A percentile compares a stretch with the other conserved stretches of the same genome.
phyloP scores from a whole-genome alignment of 2,113 vertebrate species.

The Petrocephalus zakoni region DNA sequence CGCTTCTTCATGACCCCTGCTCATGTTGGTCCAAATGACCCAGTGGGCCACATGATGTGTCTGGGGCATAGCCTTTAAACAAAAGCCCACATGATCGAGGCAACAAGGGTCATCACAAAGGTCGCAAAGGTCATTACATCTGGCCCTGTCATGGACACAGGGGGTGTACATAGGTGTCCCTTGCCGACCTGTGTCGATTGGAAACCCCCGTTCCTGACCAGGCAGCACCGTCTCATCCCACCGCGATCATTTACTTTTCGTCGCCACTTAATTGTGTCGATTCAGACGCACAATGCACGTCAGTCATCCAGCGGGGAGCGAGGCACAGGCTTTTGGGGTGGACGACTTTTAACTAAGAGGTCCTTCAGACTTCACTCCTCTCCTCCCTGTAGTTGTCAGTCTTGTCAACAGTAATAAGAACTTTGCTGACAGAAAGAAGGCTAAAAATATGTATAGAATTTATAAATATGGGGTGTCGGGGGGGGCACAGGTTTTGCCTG shows the following conservation, averaged over 20 bases:
- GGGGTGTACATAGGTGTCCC: background rate
- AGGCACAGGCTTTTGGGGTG: background rate
- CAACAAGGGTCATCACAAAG: background rate
- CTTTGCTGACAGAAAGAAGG: background rate
- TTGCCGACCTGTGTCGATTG: background rate
- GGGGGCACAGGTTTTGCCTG: background rate
- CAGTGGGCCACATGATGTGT: background rate
- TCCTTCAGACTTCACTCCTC: background rate
- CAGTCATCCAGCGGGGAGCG: background rate
- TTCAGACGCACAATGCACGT: background rate
- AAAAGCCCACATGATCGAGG: background rate
- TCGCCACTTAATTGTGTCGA: background rate
- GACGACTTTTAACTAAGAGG: constrained; percentile 3
- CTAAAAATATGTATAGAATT: constrained; percentile 9
- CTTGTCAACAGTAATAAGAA: constrained; percentile 9
- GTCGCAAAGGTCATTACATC: background rate
- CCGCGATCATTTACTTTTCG: background rate
- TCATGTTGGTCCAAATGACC: background rate
- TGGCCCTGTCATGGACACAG: background rate
- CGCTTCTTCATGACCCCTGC: background rate
- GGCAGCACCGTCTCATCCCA: background rate
- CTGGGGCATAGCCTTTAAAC: background rate
- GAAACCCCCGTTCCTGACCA: background rate
- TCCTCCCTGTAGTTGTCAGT: background rate
- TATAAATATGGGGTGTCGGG: background rate